Evolutionary conservation across 2,797 vertebrate genomes (phyloP).

Genomic region (Galaxias olidus): DNA sequence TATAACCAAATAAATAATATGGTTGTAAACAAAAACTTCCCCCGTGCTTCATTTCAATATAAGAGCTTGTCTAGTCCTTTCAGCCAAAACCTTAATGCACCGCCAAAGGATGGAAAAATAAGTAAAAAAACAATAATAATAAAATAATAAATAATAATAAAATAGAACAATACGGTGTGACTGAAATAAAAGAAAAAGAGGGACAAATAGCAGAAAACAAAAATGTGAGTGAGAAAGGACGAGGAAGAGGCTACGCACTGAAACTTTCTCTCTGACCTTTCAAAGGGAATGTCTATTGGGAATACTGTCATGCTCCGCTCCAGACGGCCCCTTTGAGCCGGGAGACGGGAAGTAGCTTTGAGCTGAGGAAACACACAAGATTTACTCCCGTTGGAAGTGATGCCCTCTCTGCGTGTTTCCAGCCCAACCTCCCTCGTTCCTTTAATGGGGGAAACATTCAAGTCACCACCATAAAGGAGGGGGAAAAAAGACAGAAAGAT

Average conservation of each 20-base stretch:
- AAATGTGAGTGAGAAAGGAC: neutral
- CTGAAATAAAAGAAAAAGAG: too few relatives aligned
- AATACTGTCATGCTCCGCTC: slow-evolving; percentile 48
- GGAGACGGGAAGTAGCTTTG: slow-evolving; percentile 54
- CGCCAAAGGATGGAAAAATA: too few relatives aligned
- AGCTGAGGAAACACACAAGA: slow-evolving; percentile 53
- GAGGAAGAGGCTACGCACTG: neutral
- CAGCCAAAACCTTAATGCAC: too few relatives aligned
- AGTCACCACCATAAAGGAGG: slow-evolving; percentile 36
- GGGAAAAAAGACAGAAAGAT: neutral
- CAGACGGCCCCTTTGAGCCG: slow-evolving; percentile 49
- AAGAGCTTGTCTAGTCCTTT: too few relatives aligned
- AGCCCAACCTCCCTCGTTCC: slow-evolving; percentile 24
- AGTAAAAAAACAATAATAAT: too few relatives aligned
- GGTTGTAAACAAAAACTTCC: slow-evolving; percentile 10
- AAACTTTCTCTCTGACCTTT: slow-evolving; percentile 49
- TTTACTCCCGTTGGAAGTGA: slow-evolving; percentile 58
- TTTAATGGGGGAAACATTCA: slow-evolving; percentile 51
- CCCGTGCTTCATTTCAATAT: too few relatives aligned
- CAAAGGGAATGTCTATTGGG: slow-evolving; percentile 29
- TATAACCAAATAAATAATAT: slow-evolving; percentile 1
- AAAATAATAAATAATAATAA: too few relatives aligned
- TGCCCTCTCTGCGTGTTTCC: slow-evolving; percentile 48
- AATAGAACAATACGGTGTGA: too few relatives aligned
- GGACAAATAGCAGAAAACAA: neutral